phyloP scores from a whole-genome alignment of 2,888 invertebrate genomes.

The Stenodema calcarata region DNA sequence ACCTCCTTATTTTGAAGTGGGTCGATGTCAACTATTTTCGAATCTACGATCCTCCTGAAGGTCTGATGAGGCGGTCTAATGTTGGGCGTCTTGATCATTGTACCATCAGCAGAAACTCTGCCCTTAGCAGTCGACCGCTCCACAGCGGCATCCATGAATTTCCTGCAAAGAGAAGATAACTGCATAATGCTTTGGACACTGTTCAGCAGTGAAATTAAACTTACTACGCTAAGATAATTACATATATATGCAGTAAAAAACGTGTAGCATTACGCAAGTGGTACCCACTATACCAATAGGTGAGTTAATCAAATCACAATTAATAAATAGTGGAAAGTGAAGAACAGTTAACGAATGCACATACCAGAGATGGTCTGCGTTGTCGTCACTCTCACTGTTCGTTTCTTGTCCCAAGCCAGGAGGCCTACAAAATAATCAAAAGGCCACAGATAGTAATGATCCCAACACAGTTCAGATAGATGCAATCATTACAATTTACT shows the following conservation, averaged over 20 bases:
- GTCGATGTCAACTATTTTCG: not conserved
- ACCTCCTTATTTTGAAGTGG: not conserved
- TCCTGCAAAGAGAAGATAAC: not conserved
- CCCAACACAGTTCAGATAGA: not conserved
- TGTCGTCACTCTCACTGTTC: not conserved
- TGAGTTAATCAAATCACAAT: no score
- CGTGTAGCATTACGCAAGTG: no score
- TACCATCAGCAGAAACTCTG: not conserved
- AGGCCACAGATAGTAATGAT: not conserved
- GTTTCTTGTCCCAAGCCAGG: not conserved
- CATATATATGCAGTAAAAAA: no score
- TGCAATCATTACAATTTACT: no score
- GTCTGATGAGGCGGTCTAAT: not conserved
- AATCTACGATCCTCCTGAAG: not conserved
- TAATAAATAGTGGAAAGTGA: no score
- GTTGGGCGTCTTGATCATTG: not conserved
- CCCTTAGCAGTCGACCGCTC: not conserved
- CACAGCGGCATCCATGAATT: slow-evolving; percentile 22
- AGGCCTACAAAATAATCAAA: not conserved
- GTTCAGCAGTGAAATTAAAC: not conserved
- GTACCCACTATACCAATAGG: no score
- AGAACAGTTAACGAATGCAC: not conserved
- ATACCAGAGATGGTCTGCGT: not conserved
- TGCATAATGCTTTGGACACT: not conserved
- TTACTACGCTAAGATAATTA: no score